These are phyloP conservation scores for Salpingus planirostris DNA, from an alignment of 2,888 invertebrate species.

Conservation along the genomic window DNA sequence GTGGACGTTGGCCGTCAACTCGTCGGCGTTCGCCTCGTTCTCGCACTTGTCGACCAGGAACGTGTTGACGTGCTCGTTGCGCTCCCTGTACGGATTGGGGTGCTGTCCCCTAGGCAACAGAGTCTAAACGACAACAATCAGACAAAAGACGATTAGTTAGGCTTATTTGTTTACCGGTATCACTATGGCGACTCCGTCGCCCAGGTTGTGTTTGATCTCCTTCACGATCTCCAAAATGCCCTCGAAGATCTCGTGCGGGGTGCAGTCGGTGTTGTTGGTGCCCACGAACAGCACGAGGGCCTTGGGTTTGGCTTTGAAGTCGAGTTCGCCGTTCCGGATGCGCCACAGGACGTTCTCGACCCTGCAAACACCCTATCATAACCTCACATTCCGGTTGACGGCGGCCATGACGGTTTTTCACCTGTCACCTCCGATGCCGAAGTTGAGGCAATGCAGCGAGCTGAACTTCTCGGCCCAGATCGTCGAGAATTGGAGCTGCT, in stretches of 20 bases:
- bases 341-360: slow-evolving; percentile 63
- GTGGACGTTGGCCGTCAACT: slow-evolving; percentile 33
- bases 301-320: slow-evolving; percentile 57
- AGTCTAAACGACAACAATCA: slow-evolving; percentile 38
- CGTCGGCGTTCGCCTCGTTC: slow-evolving; percentile 33
- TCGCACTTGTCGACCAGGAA: slow-evolving; percentile 41
- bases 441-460: slow-evolving; percentile 60
- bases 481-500: slow-evolving; percentile 50
- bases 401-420: slow-evolving; percentile 11
- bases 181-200: slow-evolving; percentile 44
- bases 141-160: no score
- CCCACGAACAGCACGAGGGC: slow-evolving; percentile 56
- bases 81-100: slow-evolving; percentile 53
- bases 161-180: slow-evolving; percentile 57
- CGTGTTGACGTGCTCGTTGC: slow-evolving; percentile 51
- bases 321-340: slow-evolving; percentile 57
- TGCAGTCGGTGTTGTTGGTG: slow-evolving; percentile 56
- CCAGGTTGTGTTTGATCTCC: slow-evolving; percentile 47
- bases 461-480: slow-evolving; percentile 58
- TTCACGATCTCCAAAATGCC: slow-evolving; percentile 54
- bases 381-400: not conserved
- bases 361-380: no score
- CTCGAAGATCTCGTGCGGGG: slow-evolving; percentile 51
- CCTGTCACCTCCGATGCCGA: slow-evolving; percentile 61
- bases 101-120: slow-evolving; percentile 57